phyloP scores from a whole-genome alignment of 2,888 invertebrate genomes.

The Cataglyphis livida region DNA sequence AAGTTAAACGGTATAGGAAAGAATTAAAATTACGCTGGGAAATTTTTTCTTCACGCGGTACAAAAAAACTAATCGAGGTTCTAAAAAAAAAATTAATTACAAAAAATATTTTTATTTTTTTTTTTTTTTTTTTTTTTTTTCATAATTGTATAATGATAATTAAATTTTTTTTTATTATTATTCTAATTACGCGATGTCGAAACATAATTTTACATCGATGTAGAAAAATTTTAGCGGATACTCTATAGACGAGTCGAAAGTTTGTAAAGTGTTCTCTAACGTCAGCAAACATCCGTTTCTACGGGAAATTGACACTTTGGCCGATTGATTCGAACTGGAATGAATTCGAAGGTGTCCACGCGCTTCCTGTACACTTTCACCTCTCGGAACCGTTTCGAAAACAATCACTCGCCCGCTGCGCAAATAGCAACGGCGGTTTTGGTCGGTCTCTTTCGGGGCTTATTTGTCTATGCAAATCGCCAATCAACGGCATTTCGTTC shows the following conservation, averaged over 20 bases:
- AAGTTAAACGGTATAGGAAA: background rate
- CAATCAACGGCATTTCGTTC: constrained; percentile 78
- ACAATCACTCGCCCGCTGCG: constrained; percentile 78
- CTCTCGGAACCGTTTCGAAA: constrained; percentile 71
- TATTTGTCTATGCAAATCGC: constrained; percentile 85
- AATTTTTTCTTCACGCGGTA: background rate
- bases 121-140: background rate
- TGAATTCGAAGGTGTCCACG: constrained; percentile 61
- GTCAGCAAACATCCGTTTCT: constrained; percentile 23
- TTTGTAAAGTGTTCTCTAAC: background rate
- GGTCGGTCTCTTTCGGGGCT: constrained; percentile 67
- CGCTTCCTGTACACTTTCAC: constrained; percentile 61
- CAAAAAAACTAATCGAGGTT: background rate
- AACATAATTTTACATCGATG: background rate
- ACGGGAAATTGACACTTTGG: constrained; percentile 56
- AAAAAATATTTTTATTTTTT: background rate
- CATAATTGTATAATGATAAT: background rate
- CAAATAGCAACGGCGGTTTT: constrained; percentile 76
- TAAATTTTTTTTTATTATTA: background rate
- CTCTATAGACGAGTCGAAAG: background rate
- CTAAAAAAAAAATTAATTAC: background rate
- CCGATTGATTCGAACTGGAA: constrained; percentile 33
- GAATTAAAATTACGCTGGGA: background rate
- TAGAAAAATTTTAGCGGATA: background rate
- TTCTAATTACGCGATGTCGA: background rate